Percentiles rank a stretch among this genome's conserved stretches.
phyloP scores from a whole-genome alignment of 2,113 vertebrate species.

The Limnothrissa miodon region DNA sequence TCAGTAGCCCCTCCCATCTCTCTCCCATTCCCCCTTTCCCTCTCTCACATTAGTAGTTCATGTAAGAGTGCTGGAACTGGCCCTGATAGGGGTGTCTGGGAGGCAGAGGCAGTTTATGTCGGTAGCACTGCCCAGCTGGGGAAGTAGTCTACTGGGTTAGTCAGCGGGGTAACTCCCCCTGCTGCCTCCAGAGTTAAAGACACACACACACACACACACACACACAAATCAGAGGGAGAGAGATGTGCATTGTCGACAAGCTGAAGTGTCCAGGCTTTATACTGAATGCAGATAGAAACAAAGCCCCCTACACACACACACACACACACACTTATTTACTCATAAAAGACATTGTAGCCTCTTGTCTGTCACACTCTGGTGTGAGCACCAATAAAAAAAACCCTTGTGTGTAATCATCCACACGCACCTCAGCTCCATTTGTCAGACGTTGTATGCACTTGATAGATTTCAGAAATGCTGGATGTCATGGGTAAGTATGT shows the following conservation, averaged over 20 bases:
- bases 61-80: not conserved
- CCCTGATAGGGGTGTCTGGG: not conserved
- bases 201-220: constrained; percentile 17
- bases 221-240: too few relatives aligned
- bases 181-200: constrained; percentile 28
- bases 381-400: not conserved
- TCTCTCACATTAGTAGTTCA: not conserved
- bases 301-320: not conserved
- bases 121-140: not conserved
- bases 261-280: not conserved
- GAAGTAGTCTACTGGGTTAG: not conserved
- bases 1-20: not conserved
- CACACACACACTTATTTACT: not conserved
- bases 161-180: constrained; percentile 28
- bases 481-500: constrained; percentile 4
- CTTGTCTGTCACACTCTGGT: too few relatives aligned
- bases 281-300: not conserved
- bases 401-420: not conserved
- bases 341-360: not conserved
- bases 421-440: not conserved
- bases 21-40: not conserved
- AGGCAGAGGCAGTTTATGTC: not conserved
- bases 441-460: not conserved
- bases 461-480: constrained; percentile 5
- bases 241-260: not conserved